Conservation (phyloP, 1,140 invertebrate genomes). For the Calycopis cecrops region DNA sequence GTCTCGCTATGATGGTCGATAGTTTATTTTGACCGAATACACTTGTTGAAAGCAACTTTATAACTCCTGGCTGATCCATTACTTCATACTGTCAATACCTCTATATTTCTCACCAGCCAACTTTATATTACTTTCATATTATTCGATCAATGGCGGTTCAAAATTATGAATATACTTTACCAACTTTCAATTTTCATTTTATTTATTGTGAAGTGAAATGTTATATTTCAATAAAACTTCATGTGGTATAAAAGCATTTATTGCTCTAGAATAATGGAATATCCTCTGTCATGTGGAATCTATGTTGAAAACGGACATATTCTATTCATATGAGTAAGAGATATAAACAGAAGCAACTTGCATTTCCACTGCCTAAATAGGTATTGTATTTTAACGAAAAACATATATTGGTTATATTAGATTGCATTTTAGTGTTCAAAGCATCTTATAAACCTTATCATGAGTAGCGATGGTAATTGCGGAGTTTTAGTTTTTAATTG, state of each 20-base stretch:
- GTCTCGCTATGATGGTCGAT: not conserved
- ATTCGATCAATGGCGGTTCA: constrained; percentile 9
- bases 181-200: not conserved
- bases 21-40: constrained; percentile 16
- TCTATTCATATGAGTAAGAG: too few relatives aligned
- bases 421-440: too few relatives aligned
- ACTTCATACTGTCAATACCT: constrained; percentile 19
- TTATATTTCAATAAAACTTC: not conserved
- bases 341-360: too few relatives aligned
- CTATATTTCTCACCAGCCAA: constrained; percentile 12
- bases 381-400: too few relatives aligned
- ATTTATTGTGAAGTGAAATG: not conserved
- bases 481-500: too few relatives aligned
- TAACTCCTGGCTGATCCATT: constrained; percentile 22
- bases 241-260: not conserved
- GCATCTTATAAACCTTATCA: too few relatives aligned
- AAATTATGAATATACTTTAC: constrained; percentile 6
- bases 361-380: too few relatives aligned
- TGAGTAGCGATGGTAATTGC: too few relatives aligned
- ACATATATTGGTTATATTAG: too few relatives aligned
- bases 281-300: too few relatives aligned
- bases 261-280: too few relatives aligned
- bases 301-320: too few relatives aligned
- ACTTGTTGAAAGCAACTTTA: constrained; percentile 18
- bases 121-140: not conserved